Percentiles rank a stretch among this genome's conserved stretches.
These are phyloP conservation scores for Gallinago solitaria DNA, from an alignment of 2,797 vertebrate species.

Conservation along the genomic window DNA sequence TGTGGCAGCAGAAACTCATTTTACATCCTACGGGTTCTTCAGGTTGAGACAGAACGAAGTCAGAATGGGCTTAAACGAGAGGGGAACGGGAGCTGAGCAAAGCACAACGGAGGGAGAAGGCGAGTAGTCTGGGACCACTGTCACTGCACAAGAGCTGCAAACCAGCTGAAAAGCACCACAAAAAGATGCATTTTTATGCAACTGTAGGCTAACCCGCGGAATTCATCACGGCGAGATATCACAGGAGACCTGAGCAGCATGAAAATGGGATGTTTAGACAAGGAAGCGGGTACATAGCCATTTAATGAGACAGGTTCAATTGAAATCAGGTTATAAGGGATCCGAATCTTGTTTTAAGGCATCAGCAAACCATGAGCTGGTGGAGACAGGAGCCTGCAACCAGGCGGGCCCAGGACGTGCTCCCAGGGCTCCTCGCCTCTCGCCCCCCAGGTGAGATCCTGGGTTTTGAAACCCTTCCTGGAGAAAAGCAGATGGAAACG, in stretches of 20 bases:
- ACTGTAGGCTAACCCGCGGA: neutral
- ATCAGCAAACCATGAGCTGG: neutral
- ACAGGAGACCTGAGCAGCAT: neutral
- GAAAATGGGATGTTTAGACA: neutral
- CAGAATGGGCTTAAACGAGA: neutral
- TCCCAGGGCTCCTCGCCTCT: neutral
- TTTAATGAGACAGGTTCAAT: neutral
- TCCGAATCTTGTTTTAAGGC: rapidly evolving
- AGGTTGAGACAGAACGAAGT: neutral
- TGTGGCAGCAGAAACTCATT: neutral
- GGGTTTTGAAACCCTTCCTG: neutral
- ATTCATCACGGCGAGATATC: neutral
- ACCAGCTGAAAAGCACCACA: slow-evolving; percentile 18
- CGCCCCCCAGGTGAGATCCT: rapidly evolving
- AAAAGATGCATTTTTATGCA: slow-evolving; percentile 17
- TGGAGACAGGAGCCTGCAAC: neutral
- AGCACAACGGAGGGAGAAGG: neutral
- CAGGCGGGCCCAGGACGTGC: rapidly evolving
- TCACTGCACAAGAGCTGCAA: slow-evolving; percentile 12
- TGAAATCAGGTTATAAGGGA: neutral
- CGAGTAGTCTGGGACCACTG: neutral
- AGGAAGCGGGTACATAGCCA: neutral
- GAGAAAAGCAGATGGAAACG: neutral
- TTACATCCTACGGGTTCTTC: neutral
- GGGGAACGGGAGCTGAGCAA: neutral